These are phyloP conservation scores for Cyrtorhinus lividipennis DNA, from an alignment of 1,140 invertebrate species.

Conservation along the genomic window DNA sequence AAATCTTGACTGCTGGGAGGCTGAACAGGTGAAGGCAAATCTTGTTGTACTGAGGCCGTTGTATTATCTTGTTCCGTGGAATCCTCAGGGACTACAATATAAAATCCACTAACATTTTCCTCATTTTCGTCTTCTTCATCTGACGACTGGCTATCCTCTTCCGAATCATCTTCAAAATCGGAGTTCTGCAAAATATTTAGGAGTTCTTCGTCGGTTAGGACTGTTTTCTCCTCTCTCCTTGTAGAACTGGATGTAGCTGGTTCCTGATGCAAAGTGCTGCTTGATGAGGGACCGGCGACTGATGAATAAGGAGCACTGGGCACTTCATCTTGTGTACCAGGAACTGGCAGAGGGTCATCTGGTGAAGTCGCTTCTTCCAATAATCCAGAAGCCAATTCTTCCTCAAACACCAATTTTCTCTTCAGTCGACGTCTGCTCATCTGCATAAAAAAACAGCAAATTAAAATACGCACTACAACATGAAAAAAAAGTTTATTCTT, in stretches of 20 bases:
- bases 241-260: slow-evolving; percentile 6
- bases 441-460: slow-evolving; percentile 6
- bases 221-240: slow-evolving; percentile 1
- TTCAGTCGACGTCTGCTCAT: slow-evolving; percentile 5
- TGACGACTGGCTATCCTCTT: slow-evolving; percentile 8
- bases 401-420: neutral
- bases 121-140: slow-evolving; percentile 9
- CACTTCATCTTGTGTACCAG: neutral
- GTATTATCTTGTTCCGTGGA: slow-evolving; percentile 1
- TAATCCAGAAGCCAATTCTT: slow-evolving; percentile 9
- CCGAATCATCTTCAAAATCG: slow-evolving; percentile 8
- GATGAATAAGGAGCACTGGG: slow-evolving; percentile 6
- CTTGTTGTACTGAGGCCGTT: slow-evolving; percentile 8
- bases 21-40: slow-evolving; percentile 8
- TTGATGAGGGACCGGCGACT: slow-evolving; percentile 8
- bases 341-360: slow-evolving; percentile 7
- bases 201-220: slow-evolving; percentile 7
- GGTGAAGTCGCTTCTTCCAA: slow-evolving; percentile 8
- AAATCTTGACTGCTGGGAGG: slow-evolving; percentile 3
- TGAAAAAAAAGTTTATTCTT: neutral
- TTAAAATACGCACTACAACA: neutral
- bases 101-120: slow-evolving; percentile 8
- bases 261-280: neutral
- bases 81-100: slow-evolving; percentile 4
- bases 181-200: slow-evolving; percentile 5